Percentiles rank a stretch among this genome's conserved stretches.
Conservation (phyloP, 1,140 invertebrate genomes). For the Drosophila truncata region DNA sequence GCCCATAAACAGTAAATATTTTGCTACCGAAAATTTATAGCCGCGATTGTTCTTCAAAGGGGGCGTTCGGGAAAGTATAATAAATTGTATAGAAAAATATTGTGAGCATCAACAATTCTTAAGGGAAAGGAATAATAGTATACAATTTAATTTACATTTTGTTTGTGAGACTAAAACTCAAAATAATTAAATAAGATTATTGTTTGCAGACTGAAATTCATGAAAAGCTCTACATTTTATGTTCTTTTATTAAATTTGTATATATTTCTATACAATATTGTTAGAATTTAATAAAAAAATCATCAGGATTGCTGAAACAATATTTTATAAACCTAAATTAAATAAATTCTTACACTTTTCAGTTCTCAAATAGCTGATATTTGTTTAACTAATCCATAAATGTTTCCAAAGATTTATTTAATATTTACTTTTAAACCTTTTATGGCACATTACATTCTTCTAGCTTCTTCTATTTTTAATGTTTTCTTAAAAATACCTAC, state of each 20-base stretch:
- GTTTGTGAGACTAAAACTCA: not conserved
- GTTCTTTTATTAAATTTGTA: not conserved
- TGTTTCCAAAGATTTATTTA: not conserved
- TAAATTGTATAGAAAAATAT: constrained; percentile 6
- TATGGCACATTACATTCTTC: not conserved
- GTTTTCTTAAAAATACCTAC: not conserved
- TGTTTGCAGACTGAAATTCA: not conserved
- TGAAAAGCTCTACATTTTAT: not conserved
- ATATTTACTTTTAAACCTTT: not conserved
- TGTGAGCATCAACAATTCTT: not conserved
- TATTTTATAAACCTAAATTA: not conserved
- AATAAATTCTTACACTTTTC: not conserved
- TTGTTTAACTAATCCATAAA: not conserved
- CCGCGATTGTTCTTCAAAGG: constrained; percentile 4
- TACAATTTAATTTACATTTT: not conserved
- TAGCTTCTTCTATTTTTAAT: no score
- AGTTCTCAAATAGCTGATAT: not conserved
- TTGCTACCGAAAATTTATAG: constrained; percentile 30
- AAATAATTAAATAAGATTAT: not conserved
- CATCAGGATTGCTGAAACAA: not conserved
- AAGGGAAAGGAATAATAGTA: not conserved
- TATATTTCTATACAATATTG: not conserved
- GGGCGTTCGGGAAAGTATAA: not conserved
- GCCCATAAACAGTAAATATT: constrained; percentile 45
- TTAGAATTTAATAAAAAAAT: not conserved